These are phyloP conservation scores for Oxycera nigricornis DNA, from an alignment of 2,888 invertebrate genomes.

Conservation along the genomic window DNA sequence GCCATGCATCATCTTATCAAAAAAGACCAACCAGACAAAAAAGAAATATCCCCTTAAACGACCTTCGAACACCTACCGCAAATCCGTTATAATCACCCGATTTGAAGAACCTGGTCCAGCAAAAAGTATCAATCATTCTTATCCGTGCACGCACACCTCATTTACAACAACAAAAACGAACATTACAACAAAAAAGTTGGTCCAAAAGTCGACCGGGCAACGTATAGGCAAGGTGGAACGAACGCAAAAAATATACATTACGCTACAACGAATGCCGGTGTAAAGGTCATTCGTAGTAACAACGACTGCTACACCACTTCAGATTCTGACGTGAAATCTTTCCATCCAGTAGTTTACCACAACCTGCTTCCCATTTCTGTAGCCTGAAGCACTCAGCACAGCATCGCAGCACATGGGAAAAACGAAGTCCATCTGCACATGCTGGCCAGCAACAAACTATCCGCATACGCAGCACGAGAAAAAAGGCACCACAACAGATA, in stretches of 20 bases:
- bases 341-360: not conserved
- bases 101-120: not conserved
- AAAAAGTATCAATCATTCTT: not conserved
- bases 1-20: too few relatives aligned
- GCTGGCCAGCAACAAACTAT: not conserved
- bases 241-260: not conserved
- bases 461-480: too few relatives aligned
- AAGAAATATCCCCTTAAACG: too few relatives aligned
- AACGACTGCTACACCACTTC: not conserved
- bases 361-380: too few relatives aligned
- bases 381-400: too few relatives aligned
- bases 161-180: not conserved
- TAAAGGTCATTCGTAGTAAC: slow-evolving; percentile 31
- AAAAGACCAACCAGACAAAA: too few relatives aligned
- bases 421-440: not conserved
- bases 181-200: not conserved
- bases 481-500: too few relatives aligned
- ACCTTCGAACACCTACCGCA: not conserved
- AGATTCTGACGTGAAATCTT: not conserved
- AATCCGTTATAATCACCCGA: not conserved
- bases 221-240: not conserved
- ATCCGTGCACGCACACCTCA: not conserved
- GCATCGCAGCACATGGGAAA: too few relatives aligned
- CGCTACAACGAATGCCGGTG: slow-evolving; percentile 17
- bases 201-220: not conserved